Evolutionary conservation across 2,113 vertebrate species (phyloP).

Genomic region (Platanista minor): DNA sequence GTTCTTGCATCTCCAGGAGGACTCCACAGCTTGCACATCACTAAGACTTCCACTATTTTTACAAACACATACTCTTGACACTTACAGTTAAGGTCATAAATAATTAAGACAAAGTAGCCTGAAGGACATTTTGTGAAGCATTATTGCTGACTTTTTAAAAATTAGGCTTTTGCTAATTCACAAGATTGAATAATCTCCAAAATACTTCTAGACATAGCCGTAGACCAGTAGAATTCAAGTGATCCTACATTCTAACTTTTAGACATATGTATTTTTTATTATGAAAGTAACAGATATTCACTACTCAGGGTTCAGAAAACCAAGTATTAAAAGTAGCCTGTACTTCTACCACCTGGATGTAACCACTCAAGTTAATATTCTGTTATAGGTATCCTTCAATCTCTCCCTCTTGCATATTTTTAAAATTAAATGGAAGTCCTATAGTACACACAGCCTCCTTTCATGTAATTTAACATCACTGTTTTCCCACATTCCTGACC

Average conservation of each 20-base stretch:
- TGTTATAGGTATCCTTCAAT: background rate
- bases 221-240: background rate
- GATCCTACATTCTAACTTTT: background rate
- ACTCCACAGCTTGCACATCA: background rate
- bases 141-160: conserved; percentile 36
- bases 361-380: background rate
- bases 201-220: conserved; percentile 12
- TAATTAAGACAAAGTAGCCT: conserved; percentile 59
- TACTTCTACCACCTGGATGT: background rate
- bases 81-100: conserved; percentile 61
- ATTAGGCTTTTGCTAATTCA: conserved; percentile 42
- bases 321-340: background rate
- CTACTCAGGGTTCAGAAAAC: background rate
- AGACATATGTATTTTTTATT: background rate
- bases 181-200: conserved; percentile 1
- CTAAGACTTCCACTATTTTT: conserved; percentile 19
- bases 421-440: conserved; percentile 7
- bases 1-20: background rate
- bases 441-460: background rate
- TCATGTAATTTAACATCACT: background rate
- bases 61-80: conserved; percentile 18
- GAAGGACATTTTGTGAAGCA: conserved; percentile 16
- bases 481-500: conserved; percentile 30
- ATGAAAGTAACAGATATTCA: background rate
- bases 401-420: background rate